Base-by-base conservation (phyloP, 2,888 invertebrate genomes). In the Rosalia funebris region DNA sequence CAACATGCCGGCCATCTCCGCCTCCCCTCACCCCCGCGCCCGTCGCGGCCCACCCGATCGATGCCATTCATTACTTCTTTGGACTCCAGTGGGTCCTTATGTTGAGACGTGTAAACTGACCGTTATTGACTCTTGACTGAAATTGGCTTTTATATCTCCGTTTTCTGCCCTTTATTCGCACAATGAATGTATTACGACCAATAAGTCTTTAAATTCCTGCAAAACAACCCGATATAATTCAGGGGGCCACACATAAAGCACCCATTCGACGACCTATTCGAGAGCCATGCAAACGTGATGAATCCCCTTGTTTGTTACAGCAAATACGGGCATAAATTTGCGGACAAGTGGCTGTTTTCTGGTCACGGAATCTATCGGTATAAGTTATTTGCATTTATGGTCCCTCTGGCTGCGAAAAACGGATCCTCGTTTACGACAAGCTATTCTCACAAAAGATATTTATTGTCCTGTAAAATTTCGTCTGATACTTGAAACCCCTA, bases 51-150 rank as follows among this genome's bases (percentile, higher is more conserved):
- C 10, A 10, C 45, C 56, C 32, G 70, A 76, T 77, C 76, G 72
- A 77, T 77, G 71, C 69, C 69, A 72, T 75, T 77, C 76, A 77
- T 77, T 76, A 76, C 73, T 70, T 64, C 71, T 71, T 69, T 53
- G 71, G 74, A 72, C 75, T 75, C 72, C 63, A 73, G 74, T 72
- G 72, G 73, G 73, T 62, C 70, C 74, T 77, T 76, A 73, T 73
- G 75, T 71, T 73, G 75, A 75, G 74, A 77, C 77, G 77, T 77
- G 77, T 77, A 76, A 77, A 77, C 75, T 76, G 76, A 75, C 76
- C 77, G 75, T 77, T 77, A 77, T 77, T 76, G 76, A 77, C 77
- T 77, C 74, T 76, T 70, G 72, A 68, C 74, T 71, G 69, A 67
- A 74, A 77, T 75, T 73, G 76, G 70, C 76, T 74, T 75, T 76